Conservation (phyloP, 1,140 invertebrate species). For the Vanessa atalanta region DNA sequence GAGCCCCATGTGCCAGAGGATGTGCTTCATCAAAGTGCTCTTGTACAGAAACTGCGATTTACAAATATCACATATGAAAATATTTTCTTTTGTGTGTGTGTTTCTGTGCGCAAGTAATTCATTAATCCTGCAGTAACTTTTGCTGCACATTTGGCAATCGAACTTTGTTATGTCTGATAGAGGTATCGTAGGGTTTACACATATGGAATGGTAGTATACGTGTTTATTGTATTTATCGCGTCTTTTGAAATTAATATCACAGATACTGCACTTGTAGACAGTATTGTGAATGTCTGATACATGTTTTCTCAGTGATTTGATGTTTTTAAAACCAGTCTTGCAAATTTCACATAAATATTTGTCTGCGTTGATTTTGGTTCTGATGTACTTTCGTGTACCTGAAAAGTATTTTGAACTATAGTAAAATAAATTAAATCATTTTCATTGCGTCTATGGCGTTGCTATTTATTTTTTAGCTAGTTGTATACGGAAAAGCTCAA, state of each 20-base stretch:
- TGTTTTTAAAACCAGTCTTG: neutral
- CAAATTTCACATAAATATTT: neutral
- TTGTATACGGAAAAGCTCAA: too few species aligned
- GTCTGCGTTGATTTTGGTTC: neutral
- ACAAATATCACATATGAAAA: slow-evolving; percentile 28
- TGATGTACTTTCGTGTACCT: neutral
- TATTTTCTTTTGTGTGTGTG: slow-evolving; percentile 3
- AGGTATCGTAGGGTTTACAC: neutral
- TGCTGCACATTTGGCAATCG: neutral
- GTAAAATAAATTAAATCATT: too few species aligned
- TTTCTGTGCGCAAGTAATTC: neutral
- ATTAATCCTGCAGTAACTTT: neutral
- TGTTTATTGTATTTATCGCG: neutral
- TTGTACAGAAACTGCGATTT: slow-evolving; percentile 14
- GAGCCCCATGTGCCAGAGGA: slow-evolving; percentile 5
- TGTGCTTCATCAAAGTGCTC: slow-evolving; percentile 10
- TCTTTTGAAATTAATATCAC: neutral
- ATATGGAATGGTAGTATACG: neutral
- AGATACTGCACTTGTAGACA: neutral
- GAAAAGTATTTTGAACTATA: too few species aligned
- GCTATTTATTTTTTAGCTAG: too few species aligned
- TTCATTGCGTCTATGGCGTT: too few species aligned
- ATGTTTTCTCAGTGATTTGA: neutral
- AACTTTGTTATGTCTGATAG: neutral
- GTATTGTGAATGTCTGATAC: neutral